Base-by-base conservation (phyloP, 1,140 invertebrate species). In the Calycopis cecrops region DNA sequence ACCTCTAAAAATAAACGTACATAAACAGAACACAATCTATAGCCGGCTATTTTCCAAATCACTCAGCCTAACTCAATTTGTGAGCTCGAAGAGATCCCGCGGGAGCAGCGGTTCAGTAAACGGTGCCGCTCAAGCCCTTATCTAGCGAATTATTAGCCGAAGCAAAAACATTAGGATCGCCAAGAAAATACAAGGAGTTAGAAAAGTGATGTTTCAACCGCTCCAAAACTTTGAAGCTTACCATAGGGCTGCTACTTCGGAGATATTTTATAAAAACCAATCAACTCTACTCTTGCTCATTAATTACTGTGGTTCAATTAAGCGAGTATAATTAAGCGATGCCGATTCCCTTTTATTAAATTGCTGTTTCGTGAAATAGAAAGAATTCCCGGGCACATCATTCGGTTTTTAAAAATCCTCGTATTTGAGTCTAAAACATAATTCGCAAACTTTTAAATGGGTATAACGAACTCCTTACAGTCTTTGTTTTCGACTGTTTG, bases 11-110 rank as follows among this genome's bases (percentile, higher is more conserved):
- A 44, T 44, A 44, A 44, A 44, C 21, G 21, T 28, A 28, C 21
- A 28, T 6, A 44, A 16, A 44, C 40, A 14, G n/a, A 40, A 44
- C 40, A 44, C 40, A 44, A 44, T 44, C 40, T 16, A 44, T 44
- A 44, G 40, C 38, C 38, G 38, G 16, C 67, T 65, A 68, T 73
- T 74, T 68, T 66, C 65, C 67, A 65, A 76, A 76, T 79, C 76
- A 73, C 73, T 71, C 65, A 65, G 65, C 65, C 62, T 56, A 76
- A 76, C 69, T 73, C 70, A 69, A 76, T 79, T 76, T 74, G 65
- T 60, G 60, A 63, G 69, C 62, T 64, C 64, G 61, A 53, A 55
- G 52, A 52, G 37, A 61, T 66, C 73, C 69, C 71, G 42, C 44
- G 71, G 62, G 71, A 61, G 55, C 55, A 40, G 57, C 37, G 56